Conservation (phyloP, 2,797 vertebrate species). For the Platyrinchus mystaceus region DNA sequence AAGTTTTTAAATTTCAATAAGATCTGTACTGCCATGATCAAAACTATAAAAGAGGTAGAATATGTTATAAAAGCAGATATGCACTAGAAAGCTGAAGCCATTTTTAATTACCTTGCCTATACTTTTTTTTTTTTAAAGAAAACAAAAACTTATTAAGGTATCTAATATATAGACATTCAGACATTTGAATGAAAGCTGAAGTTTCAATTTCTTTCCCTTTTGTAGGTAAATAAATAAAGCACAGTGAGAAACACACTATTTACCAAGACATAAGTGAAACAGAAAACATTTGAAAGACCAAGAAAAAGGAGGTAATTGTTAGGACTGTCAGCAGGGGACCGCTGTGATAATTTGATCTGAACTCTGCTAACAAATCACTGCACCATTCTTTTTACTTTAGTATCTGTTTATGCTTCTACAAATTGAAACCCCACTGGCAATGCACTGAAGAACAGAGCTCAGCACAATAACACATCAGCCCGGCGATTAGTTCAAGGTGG, state of each 20-base stretch:
- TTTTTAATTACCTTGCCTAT: constrained; percentile 39
- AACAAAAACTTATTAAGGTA: not conserved
- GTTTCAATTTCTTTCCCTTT: constrained; percentile 65
- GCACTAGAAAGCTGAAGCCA: not conserved
- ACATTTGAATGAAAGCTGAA: constrained; percentile 42
- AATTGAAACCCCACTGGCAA: constrained; percentile 99
- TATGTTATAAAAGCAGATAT: constrained; percentile 3
- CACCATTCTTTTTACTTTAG: constrained; percentile 95
- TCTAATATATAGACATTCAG: constrained; percentile 30
- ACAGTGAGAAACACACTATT: constrained; percentile 70
- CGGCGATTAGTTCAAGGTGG: constrained; percentile 99
- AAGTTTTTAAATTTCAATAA: not conserved
- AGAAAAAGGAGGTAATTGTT: constrained; percentile 86
- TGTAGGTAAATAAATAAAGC: constrained; percentile 73
- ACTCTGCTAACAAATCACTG: constrained; percentile 96
- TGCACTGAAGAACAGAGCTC: constrained; percentile 76
- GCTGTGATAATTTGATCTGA: constrained; percentile 98
- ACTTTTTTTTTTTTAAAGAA: not conserved
- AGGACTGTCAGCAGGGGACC: constrained; percentile 88
- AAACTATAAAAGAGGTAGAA: constrained; percentile 18
- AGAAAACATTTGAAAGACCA: constrained; percentile 80
- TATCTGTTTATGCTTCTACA: constrained; percentile 99
- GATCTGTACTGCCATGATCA: not conserved
- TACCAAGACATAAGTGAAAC: constrained; percentile 77
- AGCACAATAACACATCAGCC: constrained; percentile 85